These are phyloP conservation scores for Ctenicera cuprea DNA, from an alignment of 2,888 invertebrate genomes.

Conservation along the genomic window DNA sequence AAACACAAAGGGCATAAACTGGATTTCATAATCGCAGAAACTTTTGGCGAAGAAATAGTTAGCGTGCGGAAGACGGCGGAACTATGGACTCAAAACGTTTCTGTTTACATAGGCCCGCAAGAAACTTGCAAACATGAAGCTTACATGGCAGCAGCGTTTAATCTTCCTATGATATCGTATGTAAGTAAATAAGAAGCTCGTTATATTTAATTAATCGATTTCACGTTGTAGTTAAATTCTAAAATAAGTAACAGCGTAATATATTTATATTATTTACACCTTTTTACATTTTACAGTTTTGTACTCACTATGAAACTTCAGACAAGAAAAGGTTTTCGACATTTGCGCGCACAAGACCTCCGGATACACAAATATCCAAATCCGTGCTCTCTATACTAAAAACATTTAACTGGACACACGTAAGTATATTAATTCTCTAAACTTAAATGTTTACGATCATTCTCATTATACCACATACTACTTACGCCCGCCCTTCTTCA, in stretches of 20 bases:
- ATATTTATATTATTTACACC: too few relatives aligned
- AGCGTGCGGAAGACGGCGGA: constrained; percentile 91
- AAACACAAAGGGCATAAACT: constrained; percentile 82
- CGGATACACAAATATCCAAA: constrained; percentile 95
- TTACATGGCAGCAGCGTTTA: constrained; percentile 94
- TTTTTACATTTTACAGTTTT: constrained; percentile 80
- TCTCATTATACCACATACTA: too few relatives aligned
- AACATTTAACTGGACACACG: constrained; percentile 93
- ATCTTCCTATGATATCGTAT: constrained; percentile 96
- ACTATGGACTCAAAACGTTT: constrained; percentile 88
- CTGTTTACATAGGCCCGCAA: constrained; percentile 92
- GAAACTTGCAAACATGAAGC: constrained; percentile 96
- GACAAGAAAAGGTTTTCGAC: constrained; percentile 92
- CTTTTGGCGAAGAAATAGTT: constrained; percentile 90
- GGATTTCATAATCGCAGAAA: constrained; percentile 90
- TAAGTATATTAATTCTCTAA: constrained; percentile 70
- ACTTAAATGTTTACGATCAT: too few relatives aligned
- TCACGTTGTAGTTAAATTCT: too few relatives aligned
- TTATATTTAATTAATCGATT: too few relatives aligned
- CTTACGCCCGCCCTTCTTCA: too few relatives aligned
- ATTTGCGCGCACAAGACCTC: constrained; percentile 93
- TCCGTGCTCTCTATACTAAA: constrained; percentile 91
- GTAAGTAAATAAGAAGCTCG: constrained; percentile 78
- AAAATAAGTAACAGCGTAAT: too few relatives aligned
- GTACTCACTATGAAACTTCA: constrained; percentile 92